Base-by-base conservation (phyloP, 2,888 invertebrate genomes). In the Ennomos fuscantarius region DNA sequence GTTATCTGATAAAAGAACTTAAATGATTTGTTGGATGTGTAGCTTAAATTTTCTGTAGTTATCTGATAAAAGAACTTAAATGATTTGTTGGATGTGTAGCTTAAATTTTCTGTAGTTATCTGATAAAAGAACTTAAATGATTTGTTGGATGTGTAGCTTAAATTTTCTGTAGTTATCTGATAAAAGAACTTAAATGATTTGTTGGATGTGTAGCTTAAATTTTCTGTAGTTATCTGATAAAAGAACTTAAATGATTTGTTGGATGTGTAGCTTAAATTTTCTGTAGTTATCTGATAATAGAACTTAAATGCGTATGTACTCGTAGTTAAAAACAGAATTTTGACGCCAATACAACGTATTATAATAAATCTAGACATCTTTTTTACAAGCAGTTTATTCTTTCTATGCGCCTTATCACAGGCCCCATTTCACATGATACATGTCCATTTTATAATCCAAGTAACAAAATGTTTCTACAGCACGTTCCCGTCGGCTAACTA, bases 21-120 rank as follows among this genome's bases (percentile, higher is more conserved):
- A 36, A 50, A n/a, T 33, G n/a, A 68, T 68, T 65, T 63, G 58
- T 51, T 32, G 47, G 62, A 62, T 55, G 42, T 52, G 44, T 15
- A 32, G 31, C 24, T 55, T 32, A 51, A 55, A 62, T 60, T 63
- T 59, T 59, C 46, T 48, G 34, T 12, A 41, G 41, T 53, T 33
- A 50, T 36, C n/a, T 12, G 15, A 43, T 40, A 9, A 8, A 35
- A 37, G 13, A 47, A 43, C 35, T 48, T 33, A 36, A 50, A n/a
- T 33, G n/a, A 68, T 68, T 65, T 63, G 58, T 51, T 32, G 47
- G 62, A 62, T 55, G 42, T 52, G 44, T 15, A 32, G 31, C 24
- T 55, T 32, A 51, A 55, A 62, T 60, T 63, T 59, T 59, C 46
- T 48, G 34, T 12, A 41, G 41, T 53, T 33, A 50, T 36, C n/a